These are phyloP conservation scores for Sussaba pulchella DNA, from an alignment of 2,888 invertebrate genomes.

Conservation along the genomic window DNA sequence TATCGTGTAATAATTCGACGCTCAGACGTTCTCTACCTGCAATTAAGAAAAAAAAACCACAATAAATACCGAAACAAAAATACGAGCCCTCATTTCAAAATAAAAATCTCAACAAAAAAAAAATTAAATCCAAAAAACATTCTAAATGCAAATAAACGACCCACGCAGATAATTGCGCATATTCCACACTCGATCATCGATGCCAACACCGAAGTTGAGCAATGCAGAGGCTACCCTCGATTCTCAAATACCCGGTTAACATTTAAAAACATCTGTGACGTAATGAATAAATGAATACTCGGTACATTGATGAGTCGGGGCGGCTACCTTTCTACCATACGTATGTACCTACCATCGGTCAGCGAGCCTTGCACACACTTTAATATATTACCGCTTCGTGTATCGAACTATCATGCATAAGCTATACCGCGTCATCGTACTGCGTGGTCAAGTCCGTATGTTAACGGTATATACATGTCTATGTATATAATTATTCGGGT, in stretches of 20 bases:
- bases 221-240: neutral
- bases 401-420: slow-evolving; percentile 11
- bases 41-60: neutral
- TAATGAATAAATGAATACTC: slow-evolving; percentile 15
- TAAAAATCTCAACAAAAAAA: too few species aligned
- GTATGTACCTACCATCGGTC: slow-evolving; percentile 14
- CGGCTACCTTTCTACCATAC: slow-evolving; percentile 1
- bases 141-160: too few species aligned
- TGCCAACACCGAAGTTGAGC: neutral
- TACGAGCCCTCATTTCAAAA: neutral
- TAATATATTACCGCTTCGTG: slow-evolving; percentile 9
- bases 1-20: slow-evolving; percentile 9
- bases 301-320: neutral
- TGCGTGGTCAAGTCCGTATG: slow-evolving; percentile 38
- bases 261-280: slow-evolving; percentile 17
- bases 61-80: neutral
- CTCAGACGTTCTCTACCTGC: neutral
- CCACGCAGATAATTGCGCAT: too few species aligned
- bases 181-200: neutral
- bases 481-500: neutral
- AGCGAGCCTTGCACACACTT: slow-evolving; percentile 13
- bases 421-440: slow-evolving; percentile 4
- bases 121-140: neutral
- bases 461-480: slow-evolving; percentile 62
- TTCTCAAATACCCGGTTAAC: slow-evolving; percentile 6